Evolutionary conservation across 64 coral and sea anemone species (phyloP), one percentile per base, ranked within the genome.

Genomic region (Stichodactyla helianthus): DNA sequence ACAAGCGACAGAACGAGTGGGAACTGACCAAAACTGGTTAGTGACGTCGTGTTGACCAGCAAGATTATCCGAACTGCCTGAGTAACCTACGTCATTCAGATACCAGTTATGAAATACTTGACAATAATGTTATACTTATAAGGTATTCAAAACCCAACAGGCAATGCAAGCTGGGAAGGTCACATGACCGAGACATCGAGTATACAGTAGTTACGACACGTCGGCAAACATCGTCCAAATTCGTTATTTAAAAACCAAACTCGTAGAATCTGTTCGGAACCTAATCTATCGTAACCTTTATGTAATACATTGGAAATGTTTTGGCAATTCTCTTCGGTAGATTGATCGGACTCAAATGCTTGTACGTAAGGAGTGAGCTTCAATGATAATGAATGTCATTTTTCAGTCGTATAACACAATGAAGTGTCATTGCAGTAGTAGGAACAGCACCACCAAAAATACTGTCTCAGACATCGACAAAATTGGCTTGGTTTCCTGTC

Each of bases 41-140:
- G 25, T 74, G 68, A 74, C 68, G 68, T 74, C 26, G 68, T 74
- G 6, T 74, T n/a, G n/a, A 27, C 25, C 68, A 74, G 68, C 68
- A 74, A 74, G 68, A 74, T 68, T 68, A 6, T 68, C 5, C n/a
- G 18, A 68, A 20, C 63, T 20, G n/a, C 68, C 25, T 74, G 68
- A 74, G 11, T 23, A 74, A 31, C 12, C 68, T 74, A 74, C 68
- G 68, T 74, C 68, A 74, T 74, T 31, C 23, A 74, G 68, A n/a
- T 35, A 74, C 68, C 68, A 74, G 68, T 31, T 74, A 74, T 35
- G 68, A 74, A 74, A 74, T 74, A 74, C 68, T 74, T 31, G 68
- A 74, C 68, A 31, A 74, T 31, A 74, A 27, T 74, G 22, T 74
- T 74, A 26, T 74, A 31, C 68, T 74, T 74, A 74, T 74, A 74